Conservation (phyloP, 2,797 vertebrate species). For the Buceros bicornis region DNA sequence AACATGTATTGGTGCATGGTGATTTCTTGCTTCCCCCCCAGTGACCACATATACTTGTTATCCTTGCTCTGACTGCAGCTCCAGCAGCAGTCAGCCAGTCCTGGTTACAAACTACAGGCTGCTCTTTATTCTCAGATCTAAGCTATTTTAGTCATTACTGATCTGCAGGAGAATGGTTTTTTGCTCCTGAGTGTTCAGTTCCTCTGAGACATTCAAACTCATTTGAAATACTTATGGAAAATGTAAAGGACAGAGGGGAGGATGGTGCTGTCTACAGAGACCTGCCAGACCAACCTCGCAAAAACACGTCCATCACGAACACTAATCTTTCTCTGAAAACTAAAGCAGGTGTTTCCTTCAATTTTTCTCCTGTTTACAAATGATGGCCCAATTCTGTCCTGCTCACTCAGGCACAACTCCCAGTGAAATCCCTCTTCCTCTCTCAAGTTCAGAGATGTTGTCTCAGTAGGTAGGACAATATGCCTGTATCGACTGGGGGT, state of each 20-base stretch:
- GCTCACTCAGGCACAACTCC: constrained; percentile 18
- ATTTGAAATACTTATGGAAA: not conserved
- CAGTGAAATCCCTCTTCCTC: not conserved
- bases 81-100: not conserved
- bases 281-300: constrained; percentile 37
- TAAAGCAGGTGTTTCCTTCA: constrained; percentile 18
- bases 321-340: not conserved
- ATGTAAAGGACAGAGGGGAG: constrained; percentile 41
- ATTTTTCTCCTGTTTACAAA: not conserved
- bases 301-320: constrained; percentile 1
- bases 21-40: constrained; percentile 9
- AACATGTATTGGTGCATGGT: not conserved
- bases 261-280: constrained; percentile 37
- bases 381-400: constrained; percentile 50
- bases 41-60: not conserved
- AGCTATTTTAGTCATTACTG: constrained; percentile 47
- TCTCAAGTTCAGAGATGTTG: not conserved
- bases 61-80: not conserved
- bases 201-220: constrained; percentile 49
- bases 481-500: not conserved
- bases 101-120: not conserved
- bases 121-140: constrained; percentile 18
- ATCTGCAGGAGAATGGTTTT: constrained; percentile 18
- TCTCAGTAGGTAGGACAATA: not conserved
- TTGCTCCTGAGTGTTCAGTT: constrained; percentile 32